Percentiles rank a stretch among this genome's conserved stretches.
Conservation (phyloP, 1,140 invertebrate genomes). For the Monomorium pharaonis region DNA sequence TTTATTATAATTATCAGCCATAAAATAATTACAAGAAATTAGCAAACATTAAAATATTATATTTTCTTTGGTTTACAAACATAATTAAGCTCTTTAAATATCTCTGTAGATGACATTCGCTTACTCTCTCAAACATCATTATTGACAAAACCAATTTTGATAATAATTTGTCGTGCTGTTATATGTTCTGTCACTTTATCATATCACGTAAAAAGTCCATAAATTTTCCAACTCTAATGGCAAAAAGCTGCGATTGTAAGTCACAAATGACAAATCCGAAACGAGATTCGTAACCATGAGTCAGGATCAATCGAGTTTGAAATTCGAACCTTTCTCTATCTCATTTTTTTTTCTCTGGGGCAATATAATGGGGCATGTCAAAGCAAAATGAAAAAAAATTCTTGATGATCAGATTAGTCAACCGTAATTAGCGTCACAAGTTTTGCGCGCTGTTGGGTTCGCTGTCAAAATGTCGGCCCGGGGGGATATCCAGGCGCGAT, state of each 20-base stretch:
- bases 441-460: not conserved
- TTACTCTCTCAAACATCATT: not conserved
- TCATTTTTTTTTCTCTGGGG: no score
- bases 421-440: constrained; percentile 47
- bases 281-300: constrained; percentile 7
- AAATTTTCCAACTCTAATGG: constrained; percentile 2
- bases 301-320: not conserved
- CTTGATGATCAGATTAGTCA: constrained; percentile 40
- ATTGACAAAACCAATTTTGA: not conserved
- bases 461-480: constrained; percentile 47
- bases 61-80: not conserved
- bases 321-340: not conserved
- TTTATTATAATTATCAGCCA: not conserved
- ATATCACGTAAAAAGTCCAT: not conserved
- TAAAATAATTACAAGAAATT: not conserved
- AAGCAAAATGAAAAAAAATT: constrained; percentile 1
- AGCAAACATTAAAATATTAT: not conserved
- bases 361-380: not conserved
- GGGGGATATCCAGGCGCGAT: not conserved
- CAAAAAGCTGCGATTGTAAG: not conserved
- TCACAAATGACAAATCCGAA: not conserved
- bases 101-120: not conserved
- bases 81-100: not conserved
- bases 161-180: not conserved
- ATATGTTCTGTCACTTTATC: not conserved